Percentiles rank a stretch among this genome's conserved stretches.
Evolutionary conservation across 2,797 vertebrate genomes (phyloP).

Genomic region (Phylloscopus collybita): DNA sequence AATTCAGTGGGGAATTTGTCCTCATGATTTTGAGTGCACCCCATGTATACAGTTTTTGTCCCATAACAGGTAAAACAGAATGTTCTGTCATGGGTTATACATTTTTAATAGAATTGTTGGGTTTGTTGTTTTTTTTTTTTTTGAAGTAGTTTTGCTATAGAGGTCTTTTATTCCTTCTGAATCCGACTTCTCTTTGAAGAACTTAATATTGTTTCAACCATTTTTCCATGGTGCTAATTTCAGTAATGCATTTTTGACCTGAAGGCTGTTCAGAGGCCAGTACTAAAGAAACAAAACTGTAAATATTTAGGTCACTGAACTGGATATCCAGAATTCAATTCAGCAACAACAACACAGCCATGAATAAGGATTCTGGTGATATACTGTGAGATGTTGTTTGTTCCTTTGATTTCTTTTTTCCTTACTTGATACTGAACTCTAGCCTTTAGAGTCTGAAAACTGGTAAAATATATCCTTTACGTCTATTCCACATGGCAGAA

Average conservation of each 20-base stretch:
- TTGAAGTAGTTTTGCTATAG: not conserved
- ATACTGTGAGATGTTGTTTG: not conserved
- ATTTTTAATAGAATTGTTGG: not conserved
- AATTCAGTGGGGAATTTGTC: not conserved
- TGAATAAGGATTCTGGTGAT: not conserved
- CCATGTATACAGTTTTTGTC: not conserved
- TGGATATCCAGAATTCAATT: constrained; percentile 10
- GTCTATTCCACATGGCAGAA: not conserved
- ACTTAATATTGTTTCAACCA: not conserved
- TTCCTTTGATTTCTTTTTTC: not conserved
- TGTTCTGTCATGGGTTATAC: not conserved
- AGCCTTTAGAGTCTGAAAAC: not conserved
- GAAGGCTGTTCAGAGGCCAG: not conserved
- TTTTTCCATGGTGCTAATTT: not conserved
- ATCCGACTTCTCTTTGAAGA: not conserved
- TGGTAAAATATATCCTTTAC: not conserved
- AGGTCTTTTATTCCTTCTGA: not conserved
- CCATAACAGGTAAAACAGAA: not conserved
- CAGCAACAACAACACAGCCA: not conserved
- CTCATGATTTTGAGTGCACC: not conserved
- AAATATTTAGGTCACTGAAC: constrained; percentile 8
- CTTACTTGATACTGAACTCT: not conserved
- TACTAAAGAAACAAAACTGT: constrained; percentile 11
- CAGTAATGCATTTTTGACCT: not conserved
- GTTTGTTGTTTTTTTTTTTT: not conserved